phyloP scores from a whole-genome alignment of 2,113 vertebrate genomes.

The Cyphomyrus discorhynchus region DNA sequence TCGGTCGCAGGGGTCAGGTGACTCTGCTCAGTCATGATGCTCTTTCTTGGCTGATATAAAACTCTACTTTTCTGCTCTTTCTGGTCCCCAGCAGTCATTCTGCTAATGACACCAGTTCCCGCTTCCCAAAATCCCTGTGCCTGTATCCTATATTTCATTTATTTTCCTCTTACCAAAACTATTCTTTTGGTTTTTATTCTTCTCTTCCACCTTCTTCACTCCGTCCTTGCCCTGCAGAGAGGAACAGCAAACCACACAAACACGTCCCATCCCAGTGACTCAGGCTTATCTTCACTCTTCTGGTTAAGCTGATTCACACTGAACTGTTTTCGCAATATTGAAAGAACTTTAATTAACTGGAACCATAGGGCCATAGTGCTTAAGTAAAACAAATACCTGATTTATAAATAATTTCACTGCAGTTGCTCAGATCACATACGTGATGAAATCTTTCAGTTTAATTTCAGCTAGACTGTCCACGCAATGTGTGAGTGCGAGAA shows the following conservation, averaged over 20 bases:
- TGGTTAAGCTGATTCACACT: background rate
- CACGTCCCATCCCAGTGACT: background rate
- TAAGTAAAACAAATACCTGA: background rate
- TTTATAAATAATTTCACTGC: background rate
- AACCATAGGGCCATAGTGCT: background rate
- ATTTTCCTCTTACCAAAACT: background rate
- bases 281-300: background rate
- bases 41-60: background rate
- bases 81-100: background rate
- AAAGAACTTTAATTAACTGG: background rate
- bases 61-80: background rate
- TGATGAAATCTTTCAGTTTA: background rate
- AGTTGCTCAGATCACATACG: background rate
- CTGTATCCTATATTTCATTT: background rate
- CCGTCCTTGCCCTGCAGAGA: background rate
- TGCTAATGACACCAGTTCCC: background rate
- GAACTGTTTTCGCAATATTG: background rate
- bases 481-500: background rate
- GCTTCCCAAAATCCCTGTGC: background rate
- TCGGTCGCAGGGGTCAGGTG: no score
- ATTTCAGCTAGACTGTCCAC: background rate
- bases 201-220: background rate
- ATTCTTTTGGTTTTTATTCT: background rate
- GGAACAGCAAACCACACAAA: background rate
- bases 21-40: background rate